These are phyloP conservation scores for Poecilia latipinna DNA, from an alignment of 2,113 vertebrate genomes.

Conservation along the genomic window DNA sequence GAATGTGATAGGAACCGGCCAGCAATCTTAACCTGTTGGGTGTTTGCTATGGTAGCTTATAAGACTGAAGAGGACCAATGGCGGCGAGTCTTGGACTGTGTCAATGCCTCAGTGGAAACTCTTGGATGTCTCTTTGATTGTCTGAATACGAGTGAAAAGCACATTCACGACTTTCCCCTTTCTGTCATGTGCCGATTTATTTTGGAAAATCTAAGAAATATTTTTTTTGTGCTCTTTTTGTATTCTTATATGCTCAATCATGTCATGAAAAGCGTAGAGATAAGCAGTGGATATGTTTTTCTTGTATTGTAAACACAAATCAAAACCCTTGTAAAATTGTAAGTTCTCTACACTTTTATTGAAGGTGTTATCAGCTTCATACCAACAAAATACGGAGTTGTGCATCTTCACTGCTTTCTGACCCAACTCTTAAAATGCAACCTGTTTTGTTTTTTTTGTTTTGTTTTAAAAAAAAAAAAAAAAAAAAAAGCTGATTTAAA, in stretches of 20 bases:
- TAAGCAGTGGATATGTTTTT: background rate
- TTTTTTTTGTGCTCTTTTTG: background rate
- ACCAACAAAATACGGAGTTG: conserved; percentile 9
- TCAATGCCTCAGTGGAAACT: conserved; percentile 79
- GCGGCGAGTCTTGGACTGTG: conserved; percentile 84
- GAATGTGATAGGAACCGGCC: conserved; percentile 92
- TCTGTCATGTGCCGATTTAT: conserved; percentile 37
- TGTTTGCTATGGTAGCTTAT: conserved; percentile 87
- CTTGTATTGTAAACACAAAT: background rate
- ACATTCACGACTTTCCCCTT: conserved; percentile 61
- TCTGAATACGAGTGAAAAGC: conserved; percentile 84
- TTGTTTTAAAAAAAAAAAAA: background rate
- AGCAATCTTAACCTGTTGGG: conserved; percentile 92
- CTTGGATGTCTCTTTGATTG: conserved; percentile 90
- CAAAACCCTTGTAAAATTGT: background rate
- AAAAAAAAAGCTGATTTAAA: background rate
- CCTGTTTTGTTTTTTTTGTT: no score
- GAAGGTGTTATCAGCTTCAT: background rate
- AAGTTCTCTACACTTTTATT: background rate
- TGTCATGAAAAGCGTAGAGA: background rate
- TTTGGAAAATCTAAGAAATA: conserved; percentile 47
- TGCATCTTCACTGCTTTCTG: conserved; percentile 58
- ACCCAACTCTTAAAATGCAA: conserved; percentile 37
- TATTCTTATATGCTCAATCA: conserved; percentile 12
- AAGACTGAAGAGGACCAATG: conserved; percentile 76